Percentiles rank a stretch among this genome's conserved stretches.
Conservation (phyloP, 1,140 invertebrate species). For the Lordiphosa mommai region DNA sequence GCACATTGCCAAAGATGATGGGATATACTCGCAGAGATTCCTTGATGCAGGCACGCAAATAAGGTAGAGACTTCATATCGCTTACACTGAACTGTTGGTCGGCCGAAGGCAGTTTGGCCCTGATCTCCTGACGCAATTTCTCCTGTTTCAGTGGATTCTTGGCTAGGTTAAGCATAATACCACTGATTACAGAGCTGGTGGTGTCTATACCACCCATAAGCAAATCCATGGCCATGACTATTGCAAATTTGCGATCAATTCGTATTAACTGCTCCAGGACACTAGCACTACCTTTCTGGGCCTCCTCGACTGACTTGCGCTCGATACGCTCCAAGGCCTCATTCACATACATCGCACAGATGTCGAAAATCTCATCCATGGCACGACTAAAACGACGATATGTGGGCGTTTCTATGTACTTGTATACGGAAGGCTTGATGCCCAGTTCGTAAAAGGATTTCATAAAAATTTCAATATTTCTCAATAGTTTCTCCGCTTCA, state of each 20-base stretch:
- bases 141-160: slow-evolving; percentile 81
- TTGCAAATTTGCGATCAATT: slow-evolving; percentile 82
- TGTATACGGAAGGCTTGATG: slow-evolving; percentile 83
- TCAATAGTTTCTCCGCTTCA: slow-evolving; percentile 16
- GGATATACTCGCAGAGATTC: slow-evolving; percentile 88
- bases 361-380: slow-evolving; percentile 54
- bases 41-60: slow-evolving; percentile 81
- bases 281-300: slow-evolving; percentile 42
- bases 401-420: slow-evolving; percentile 81
- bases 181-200: slow-evolving; percentile 23
- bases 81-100: slow-evolving; percentile 65
- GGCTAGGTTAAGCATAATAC: slow-evolving; percentile 59
- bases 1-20: slow-evolving; percentile 91
- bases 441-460: slow-evolving; percentile 80
- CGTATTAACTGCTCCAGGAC: slow-evolving; percentile 82
- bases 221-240: slow-evolving; percentile 86
- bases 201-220: slow-evolving; percentile 88
- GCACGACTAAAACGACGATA: slow-evolving; percentile 81
- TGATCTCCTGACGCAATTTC: slow-evolving; percentile 81
- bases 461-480: slow-evolving; percentile 18
- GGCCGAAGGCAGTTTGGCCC: slow-evolving; percentile 40
- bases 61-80: slow-evolving; percentile 75
- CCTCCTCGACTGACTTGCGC: background rate
- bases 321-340: slow-evolving; percentile 40
- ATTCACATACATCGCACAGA: slow-evolving; percentile 36